Conservation (phyloP, 2,797 vertebrate species). For the Syngnathus rostellatus region DNA sequence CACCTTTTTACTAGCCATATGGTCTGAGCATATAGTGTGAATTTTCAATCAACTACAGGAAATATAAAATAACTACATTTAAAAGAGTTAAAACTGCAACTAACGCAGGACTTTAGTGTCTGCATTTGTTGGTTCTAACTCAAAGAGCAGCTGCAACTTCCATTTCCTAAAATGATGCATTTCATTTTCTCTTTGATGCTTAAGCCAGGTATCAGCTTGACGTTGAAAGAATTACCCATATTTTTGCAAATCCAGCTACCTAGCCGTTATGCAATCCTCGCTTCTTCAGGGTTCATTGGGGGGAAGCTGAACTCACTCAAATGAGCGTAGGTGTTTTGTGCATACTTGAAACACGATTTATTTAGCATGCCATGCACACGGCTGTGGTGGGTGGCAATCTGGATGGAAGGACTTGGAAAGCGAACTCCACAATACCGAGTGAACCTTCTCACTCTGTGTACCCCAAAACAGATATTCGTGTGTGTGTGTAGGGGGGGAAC, state of each 20-base stretch:
- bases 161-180: background rate
- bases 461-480: slow-evolving; percentile 11
- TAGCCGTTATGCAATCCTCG: background rate
- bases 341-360: slow-evolving; percentile 59
- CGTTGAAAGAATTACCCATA: background rate
- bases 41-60: background rate
- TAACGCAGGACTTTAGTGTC: background rate
- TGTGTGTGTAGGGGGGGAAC: background rate
- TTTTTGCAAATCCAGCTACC: background rate
- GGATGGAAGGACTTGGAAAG: slow-evolving; percentile 62
- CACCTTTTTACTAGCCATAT: slow-evolving; percentile 47
- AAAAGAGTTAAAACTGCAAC: background rate
- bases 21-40: slow-evolving; percentile 6
- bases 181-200: background rate
- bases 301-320: slow-evolving; percentile 61
- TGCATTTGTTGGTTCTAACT: background rate
- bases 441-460: slow-evolving; percentile 13
- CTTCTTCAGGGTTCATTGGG: slow-evolving; percentile 53
- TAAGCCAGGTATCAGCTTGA: background rate
- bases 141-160: background rate
- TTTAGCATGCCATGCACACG: slow-evolving; percentile 57
- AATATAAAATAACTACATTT: background rate
- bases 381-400: slow-evolving; percentile 55
- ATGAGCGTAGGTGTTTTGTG: slow-evolving; percentile 20
- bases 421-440: slow-evolving; percentile 46